Conservation (phyloP, 92 coral and sea anemone genomes). For the Desmophyllum pertusum region DNA sequence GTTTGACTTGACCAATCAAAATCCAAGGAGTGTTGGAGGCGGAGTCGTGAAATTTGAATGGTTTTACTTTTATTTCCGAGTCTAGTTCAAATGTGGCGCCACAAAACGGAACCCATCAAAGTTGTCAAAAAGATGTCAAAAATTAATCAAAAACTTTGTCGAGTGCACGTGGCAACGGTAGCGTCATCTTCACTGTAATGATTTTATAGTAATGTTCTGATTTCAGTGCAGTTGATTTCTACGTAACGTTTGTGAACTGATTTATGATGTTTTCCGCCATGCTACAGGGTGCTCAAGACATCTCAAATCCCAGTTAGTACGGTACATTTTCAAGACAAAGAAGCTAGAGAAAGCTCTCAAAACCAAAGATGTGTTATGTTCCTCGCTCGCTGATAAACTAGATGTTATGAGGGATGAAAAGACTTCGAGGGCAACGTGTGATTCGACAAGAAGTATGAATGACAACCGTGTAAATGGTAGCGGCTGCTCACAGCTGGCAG, state of each 20-base stretch:
- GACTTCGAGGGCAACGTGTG: constrained; percentile 5
- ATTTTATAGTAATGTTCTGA: too few species aligned
- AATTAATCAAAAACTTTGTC: too few species aligned
- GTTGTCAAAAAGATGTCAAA: too few species aligned
- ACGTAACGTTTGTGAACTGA: background rate
- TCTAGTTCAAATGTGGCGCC: too few species aligned
- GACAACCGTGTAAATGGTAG: constrained; percentile 31
- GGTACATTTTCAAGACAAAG: constrained; percentile 56
- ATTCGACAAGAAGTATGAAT: constrained; percentile 38
- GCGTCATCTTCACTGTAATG: too few species aligned
- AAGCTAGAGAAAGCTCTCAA: constrained; percentile 58
- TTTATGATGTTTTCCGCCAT: background rate
- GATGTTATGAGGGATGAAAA: constrained; percentile 72
- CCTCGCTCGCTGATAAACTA: constrained; percentile 60
- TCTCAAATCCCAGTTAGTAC: constrained; percentile 42
- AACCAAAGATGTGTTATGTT: constrained; percentile 61
- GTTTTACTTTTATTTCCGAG: too few species aligned
- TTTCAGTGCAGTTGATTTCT: too few species aligned
- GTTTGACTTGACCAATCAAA: too few species aligned
- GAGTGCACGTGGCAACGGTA: too few species aligned
- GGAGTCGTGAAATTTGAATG: too few species aligned
- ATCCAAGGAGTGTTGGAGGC: too few species aligned
- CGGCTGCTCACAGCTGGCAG: background rate
- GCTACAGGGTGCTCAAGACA: constrained; percentile 49
- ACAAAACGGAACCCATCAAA: too few species aligned